These are phyloP conservation scores for Sinocyclocheilus rhinocerous DNA, from an alignment of 2,113 vertebrate genomes.

Conservation along the genomic window DNA sequence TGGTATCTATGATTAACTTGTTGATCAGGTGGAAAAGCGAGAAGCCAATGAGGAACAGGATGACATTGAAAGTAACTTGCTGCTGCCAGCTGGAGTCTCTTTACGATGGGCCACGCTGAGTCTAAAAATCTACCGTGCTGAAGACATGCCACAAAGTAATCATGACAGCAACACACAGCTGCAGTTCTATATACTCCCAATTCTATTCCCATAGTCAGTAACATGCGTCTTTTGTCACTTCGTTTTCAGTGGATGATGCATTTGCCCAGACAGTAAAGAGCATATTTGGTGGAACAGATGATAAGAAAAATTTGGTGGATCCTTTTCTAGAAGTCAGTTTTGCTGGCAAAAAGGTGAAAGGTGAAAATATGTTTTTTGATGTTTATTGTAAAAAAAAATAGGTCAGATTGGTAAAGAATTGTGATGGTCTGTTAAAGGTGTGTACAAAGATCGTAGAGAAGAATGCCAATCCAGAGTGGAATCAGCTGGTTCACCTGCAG, in stretches of 20 bases:
- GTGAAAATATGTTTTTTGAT: neutral
- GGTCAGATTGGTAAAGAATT: neutral
- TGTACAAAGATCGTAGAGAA: too few relatives aligned
- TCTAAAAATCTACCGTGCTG: slow-evolving; percentile 93
- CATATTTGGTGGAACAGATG: slow-evolving; percentile 86
- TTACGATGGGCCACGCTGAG: slow-evolving; percentile 87
- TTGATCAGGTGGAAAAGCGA: slow-evolving; percentile 80
- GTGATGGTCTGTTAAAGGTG: neutral
- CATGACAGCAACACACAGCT: neutral
- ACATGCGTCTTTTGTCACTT: slow-evolving; percentile 28
- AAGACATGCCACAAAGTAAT: slow-evolving; percentile 96
- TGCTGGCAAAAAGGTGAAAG: slow-evolving; percentile 92
- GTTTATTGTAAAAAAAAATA: neutral
- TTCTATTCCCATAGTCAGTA: neutral
- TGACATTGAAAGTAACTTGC: slow-evolving; percentile 91
- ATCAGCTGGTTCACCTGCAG: too few relatives aligned
- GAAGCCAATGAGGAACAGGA: slow-evolving; percentile 83
- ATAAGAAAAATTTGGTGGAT: slow-evolving; percentile 96
- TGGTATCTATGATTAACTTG: slow-evolving; percentile 13
- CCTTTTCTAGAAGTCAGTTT: slow-evolving; percentile 96
- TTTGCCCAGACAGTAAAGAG: slow-evolving; percentile 89
- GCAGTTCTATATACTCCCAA: neutral
- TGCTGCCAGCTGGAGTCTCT: slow-evolving; percentile 87
- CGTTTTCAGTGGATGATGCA: slow-evolving; percentile 90
- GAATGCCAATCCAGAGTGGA: too few relatives aligned